A percentile compares a stretch with the other conserved stretches of the same genome.
Evolutionary conservation across 1,140 invertebrate species (phyloP).

Genomic region (Macrocentrus cingulum): DNA sequence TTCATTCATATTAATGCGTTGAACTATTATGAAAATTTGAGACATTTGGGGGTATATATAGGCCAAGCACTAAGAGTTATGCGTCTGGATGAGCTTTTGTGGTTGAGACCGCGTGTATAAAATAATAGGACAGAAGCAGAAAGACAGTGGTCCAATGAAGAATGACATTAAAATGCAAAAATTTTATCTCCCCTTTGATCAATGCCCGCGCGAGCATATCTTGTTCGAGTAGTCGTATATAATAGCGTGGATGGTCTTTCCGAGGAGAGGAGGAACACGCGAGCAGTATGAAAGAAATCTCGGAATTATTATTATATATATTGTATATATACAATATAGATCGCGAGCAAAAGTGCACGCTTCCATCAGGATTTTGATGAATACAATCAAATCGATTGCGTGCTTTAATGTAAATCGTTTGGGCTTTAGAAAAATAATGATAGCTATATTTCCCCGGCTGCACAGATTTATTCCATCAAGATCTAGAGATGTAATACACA

Average conservation of each 20-base stretch:
- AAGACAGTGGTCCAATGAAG: constrained; percentile 12
- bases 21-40: neutral
- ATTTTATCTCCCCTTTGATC: constrained; percentile 21
- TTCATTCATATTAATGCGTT: neutral
- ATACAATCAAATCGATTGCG: neutral
- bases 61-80: too few relatives aligned
- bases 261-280: neutral
- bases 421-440: too few relatives aligned
- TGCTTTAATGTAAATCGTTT: constrained; percentile 3
- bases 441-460: too few relatives aligned
- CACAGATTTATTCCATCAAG: too few relatives aligned
- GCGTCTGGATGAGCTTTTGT: constrained; percentile 20
- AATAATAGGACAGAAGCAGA: constrained; percentile 17
- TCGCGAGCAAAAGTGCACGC: too few relatives aligned
- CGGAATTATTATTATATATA: constrained; percentile 1
- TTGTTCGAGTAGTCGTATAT: neutral
- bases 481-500: too few relatives aligned
- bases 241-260: neutral
- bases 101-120: neutral
- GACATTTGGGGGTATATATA: too few relatives aligned
- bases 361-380: neutral
- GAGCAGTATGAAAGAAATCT: neutral
- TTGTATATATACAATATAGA: too few relatives aligned
- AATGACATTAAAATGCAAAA: constrained; percentile 24
- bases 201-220: constrained; percentile 4